These are phyloP conservation scores for Tragelaphus scriptus DNA, from an alignment of 2,113 vertebrate species.

Conservation along the genomic window DNA sequence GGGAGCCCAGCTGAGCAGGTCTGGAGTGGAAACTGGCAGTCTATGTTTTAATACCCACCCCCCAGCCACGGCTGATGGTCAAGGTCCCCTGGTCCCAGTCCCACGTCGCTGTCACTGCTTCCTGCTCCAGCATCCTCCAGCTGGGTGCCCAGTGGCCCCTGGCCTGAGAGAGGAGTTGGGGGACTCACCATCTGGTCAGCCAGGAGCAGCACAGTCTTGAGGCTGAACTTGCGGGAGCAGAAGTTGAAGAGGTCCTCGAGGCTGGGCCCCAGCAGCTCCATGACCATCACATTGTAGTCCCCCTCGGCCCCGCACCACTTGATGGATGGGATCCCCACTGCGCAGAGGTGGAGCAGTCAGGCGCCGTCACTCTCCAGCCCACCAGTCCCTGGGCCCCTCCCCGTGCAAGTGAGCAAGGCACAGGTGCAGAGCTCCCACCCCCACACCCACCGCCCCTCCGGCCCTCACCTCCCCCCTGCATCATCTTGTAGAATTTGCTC, in stretches of 20 bases:
- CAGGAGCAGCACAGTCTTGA: conserved; percentile 95
- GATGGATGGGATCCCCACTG: conserved; percentile 97
- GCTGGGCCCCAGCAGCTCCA: conserved; percentile 96
- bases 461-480: conserved; percentile 95
- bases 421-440: too few relatives aligned
- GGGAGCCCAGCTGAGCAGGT: not conserved
- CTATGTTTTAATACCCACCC: not conserved
- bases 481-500: conserved; percentile 99
- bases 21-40: not conserved
- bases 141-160: not conserved
- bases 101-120: not conserved
- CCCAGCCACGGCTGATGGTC: not conserved
- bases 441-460: accelerated
- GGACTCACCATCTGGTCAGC: conserved; percentile 95
- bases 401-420: accelerated
- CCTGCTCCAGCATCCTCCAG: not conserved
- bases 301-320: conserved; percentile 98
- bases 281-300: conserved; percentile 99
- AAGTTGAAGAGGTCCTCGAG: conserved; percentile 99
- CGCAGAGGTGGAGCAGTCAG: not conserved
- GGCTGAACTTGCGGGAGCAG: conserved; percentile 98
- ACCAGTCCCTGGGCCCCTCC: accelerated
- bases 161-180: not conserved
- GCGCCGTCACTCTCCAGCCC: accelerated
- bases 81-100: not conserved